A percentile compares a stretch with the other conserved stretches of the same genome.
Conservation (phyloP, 2,797 vertebrate species). For the Discoglossus pictus region DNA sequence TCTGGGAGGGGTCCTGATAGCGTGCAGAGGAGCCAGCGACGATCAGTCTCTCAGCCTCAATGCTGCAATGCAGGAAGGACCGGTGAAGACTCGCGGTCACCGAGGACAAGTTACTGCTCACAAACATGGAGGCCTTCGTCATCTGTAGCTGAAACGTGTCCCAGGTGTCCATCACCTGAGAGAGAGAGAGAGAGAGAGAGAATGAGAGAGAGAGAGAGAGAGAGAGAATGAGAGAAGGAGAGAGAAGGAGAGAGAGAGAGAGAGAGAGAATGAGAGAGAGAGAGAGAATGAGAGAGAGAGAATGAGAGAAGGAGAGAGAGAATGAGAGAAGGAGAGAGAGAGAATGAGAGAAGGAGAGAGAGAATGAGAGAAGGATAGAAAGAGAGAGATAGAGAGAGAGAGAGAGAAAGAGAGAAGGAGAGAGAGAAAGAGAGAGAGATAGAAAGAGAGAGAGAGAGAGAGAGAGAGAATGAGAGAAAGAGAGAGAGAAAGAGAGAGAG, state of each 20-base stretch:
- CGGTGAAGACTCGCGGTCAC: slow-evolving; percentile 64
- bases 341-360: not conserved
- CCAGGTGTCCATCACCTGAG: slow-evolving; percentile 73
- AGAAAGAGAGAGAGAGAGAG: not conserved
- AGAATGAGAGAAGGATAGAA: not conserved
- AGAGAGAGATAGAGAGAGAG: not conserved
- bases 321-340: not conserved
- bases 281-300: not conserved
- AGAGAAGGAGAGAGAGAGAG: not conserved
- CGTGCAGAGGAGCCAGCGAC: slow-evolving; percentile 60
- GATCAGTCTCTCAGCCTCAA: slow-evolving; percentile 64
- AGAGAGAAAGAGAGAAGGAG: not conserved
- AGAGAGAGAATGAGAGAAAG: not conserved
- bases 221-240: not conserved
- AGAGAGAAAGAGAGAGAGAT: slow-evolving; percentile 2
- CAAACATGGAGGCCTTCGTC: slow-evolving; percentile 64
- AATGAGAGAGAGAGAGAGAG: slow-evolving; percentile 7
- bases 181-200: slow-evolving; percentile 1
- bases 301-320: not conserved
- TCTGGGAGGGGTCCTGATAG: slow-evolving; percentile 74
- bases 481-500: not conserved
- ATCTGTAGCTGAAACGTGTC: slow-evolving; percentile 67
- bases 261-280: not conserved
- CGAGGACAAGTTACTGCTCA: slow-evolving; percentile 62
- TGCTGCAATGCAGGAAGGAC: slow-evolving; percentile 58